Conservation (phyloP, 2,888 invertebrate species). For the Eucriotettix oculatus region DNA sequence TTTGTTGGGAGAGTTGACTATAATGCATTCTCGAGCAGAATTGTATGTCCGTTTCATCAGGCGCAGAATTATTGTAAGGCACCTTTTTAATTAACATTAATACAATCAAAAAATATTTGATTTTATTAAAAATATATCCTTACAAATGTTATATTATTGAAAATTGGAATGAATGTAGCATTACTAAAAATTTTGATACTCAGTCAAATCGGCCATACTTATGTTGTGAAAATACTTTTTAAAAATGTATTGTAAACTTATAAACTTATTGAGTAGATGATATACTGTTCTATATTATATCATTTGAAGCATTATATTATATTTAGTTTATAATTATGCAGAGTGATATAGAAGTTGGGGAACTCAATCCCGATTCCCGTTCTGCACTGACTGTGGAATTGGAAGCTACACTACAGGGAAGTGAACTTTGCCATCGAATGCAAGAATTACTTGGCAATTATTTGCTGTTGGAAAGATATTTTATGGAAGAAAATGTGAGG, state of each 20-base stretch:
- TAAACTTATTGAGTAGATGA: no score
- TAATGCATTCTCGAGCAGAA: constrained; percentile 79
- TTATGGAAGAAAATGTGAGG: constrained; percentile 83
- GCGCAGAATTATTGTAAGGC: constrained; percentile 48
- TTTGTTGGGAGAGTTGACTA: constrained; percentile 74
- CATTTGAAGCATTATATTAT: neutral
- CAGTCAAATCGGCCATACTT: no score
- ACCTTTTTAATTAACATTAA: no score
- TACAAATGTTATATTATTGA: no score
- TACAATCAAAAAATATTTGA: no score
- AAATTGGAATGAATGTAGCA: no score
- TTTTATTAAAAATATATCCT: no score
- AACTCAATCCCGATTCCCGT: constrained; percentile 15
- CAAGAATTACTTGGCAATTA: constrained; percentile 78
- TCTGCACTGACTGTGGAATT: constrained; percentile 28
- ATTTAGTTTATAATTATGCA: constrained; percentile 18
- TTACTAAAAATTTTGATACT: no score
- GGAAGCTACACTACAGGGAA: constrained; percentile 50
- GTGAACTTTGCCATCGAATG: constrained; percentile 56
- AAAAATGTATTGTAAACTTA: no score
- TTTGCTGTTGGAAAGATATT: constrained; percentile 82
- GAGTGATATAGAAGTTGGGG: constrained; percentile 45
- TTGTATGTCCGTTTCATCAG: constrained; percentile 79
- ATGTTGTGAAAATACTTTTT: no score
- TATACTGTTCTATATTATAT: no score